Conservation (phyloP, 2,888 invertebrate species). For the Eretmocerus hayati region DNA sequence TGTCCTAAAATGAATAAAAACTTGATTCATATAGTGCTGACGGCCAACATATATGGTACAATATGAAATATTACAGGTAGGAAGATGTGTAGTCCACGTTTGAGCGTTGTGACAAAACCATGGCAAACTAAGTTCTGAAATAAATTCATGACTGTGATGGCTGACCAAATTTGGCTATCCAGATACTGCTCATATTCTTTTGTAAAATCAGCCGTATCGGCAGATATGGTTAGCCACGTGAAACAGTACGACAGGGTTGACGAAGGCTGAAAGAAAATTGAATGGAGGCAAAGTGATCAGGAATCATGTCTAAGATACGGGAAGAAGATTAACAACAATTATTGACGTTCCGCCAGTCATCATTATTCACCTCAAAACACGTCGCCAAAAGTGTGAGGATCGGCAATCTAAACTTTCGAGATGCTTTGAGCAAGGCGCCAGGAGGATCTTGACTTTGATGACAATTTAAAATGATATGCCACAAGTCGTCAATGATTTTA, state of each 20-base stretch:
- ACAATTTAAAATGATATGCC: slow-evolving; percentile 59
- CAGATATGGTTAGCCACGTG: slow-evolving; percentile 39
- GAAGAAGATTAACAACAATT: not conserved
- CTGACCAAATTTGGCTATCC: slow-evolving; percentile 37
- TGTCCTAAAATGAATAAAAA: slow-evolving; percentile 51
- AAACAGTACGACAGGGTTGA: slow-evolving; percentile 37
- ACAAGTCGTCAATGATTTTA: slow-evolving; percentile 46
- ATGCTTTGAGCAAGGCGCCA: slow-evolving; percentile 56
- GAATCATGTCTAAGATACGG: no score
- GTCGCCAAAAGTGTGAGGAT: slow-evolving; percentile 61
- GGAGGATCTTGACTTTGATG: slow-evolving; percentile 66
- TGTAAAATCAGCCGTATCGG: slow-evolving; percentile 26
- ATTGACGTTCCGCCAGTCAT: not conserved
- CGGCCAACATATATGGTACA: not conserved
- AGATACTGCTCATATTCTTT: slow-evolving; percentile 32
- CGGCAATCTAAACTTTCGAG: slow-evolving; percentile 54
- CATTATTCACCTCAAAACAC: slow-evolving; percentile 59
- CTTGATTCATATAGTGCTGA: not conserved
- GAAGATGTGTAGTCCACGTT: slow-evolving; percentile 63
- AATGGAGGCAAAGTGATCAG: no score
- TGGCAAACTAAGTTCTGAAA: slow-evolving; percentile 52
- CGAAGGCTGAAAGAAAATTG: no score
- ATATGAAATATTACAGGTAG: slow-evolving; percentile 52
- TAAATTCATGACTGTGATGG: slow-evolving; percentile 46
- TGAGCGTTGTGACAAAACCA: slow-evolving; percentile 56